These are phyloP conservation scores for Brachionus calyciflorus DNA, from an alignment of 1,140 invertebrate species.

Conservation along the genomic window DNA sequence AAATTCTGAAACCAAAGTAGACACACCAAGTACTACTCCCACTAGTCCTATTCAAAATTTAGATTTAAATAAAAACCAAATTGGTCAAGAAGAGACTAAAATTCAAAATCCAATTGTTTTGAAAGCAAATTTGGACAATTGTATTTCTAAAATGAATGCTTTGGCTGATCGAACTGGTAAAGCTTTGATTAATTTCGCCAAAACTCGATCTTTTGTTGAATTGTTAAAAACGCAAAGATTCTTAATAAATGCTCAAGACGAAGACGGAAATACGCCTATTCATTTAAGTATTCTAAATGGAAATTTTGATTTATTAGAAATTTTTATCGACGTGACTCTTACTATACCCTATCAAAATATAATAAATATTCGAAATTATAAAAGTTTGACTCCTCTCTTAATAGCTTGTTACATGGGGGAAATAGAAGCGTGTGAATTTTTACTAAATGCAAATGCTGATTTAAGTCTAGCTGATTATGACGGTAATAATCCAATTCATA, in stretches of 20 bases:
- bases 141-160: slow-evolving; percentile 1
- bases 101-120: neutral
- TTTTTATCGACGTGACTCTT: slow-evolving; percentile 1
- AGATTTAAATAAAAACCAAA: neutral
- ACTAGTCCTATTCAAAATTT: neutral
- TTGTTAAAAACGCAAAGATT: slow-evolving; percentile 7
- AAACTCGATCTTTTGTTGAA: neutral
- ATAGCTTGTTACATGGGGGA: neutral
- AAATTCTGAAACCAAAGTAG: neutral
- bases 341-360: slow-evolving; percentile 29
- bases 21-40: too few species aligned
- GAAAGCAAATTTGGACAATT: neutral
- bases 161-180: slow-evolving; percentile 15
- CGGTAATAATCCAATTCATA: slow-evolving; percentile 3
- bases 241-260: neutral
- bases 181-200: slow-evolving; percentile 8
- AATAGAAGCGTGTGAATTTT: neutral
- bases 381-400: neutral
- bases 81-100: neutral
- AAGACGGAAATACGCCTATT: neutral
- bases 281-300: slow-evolving; percentile 1
- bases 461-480: neutral
- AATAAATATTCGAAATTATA: slow-evolving; percentile 4
- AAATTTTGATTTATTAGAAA: slow-evolving; percentile 11
- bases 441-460: neutral